phyloP scores from a whole-genome alignment of 2,888 invertebrate species.

The Nephrotoma guestfalica region DNA sequence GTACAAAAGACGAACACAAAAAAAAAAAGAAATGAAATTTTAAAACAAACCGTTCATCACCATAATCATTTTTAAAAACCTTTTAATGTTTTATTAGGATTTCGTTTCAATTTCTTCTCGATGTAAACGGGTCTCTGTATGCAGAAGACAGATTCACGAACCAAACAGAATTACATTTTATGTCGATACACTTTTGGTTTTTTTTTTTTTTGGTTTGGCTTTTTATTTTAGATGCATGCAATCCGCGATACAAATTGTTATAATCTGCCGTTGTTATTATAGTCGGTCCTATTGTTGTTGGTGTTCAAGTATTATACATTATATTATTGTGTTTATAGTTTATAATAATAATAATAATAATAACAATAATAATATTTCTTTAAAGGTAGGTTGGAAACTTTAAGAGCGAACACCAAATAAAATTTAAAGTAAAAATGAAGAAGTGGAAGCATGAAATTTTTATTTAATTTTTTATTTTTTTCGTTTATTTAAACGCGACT shows the following conservation, averaged over 20 bases:
- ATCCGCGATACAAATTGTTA: neutral
- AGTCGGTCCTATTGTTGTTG: neutral
- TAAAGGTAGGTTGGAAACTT: neutral
- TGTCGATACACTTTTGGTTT: neutral
- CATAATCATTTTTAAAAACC: neutral
- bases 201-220: neutral
- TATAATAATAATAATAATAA: neutral
- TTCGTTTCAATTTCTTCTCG: neutral
- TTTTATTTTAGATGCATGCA: neutral
- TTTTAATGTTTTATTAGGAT: neutral
- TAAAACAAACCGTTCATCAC: neutral
- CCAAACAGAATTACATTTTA: neutral
- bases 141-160: neutral
- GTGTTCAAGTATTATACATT: neutral
- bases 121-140: neutral
- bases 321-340: neutral
- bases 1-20: neutral
- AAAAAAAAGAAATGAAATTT: neutral
- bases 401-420: neutral
- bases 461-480: neutral
- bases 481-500: neutral
- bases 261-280: neutral
- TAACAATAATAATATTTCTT: neutral
- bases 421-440: neutral
- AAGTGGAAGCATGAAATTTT: neutral